phyloP scores from a whole-genome alignment of 1,140 invertebrate genomes.

The Heterodera schachtii region DNA sequence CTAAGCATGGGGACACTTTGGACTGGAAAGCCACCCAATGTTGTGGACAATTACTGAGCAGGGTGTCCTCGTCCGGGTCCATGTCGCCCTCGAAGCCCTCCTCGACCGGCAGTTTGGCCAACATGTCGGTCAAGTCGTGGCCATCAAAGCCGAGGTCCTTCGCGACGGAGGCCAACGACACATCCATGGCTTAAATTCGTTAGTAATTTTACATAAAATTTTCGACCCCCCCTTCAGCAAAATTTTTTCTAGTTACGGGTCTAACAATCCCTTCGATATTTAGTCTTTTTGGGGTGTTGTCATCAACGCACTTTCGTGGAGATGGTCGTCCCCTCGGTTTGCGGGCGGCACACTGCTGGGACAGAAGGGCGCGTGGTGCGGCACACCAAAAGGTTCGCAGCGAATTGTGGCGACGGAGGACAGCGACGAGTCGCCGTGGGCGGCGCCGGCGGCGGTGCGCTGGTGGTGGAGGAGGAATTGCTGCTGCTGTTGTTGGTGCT shows the following conservation, averaged over 20 bases:
- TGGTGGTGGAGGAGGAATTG: no score
- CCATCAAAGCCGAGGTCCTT: constrained; percentile 46
- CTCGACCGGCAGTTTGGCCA: constrained; percentile 40
- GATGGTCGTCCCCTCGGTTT: neutral
- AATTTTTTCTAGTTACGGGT: no score
- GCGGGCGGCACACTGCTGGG: neutral
- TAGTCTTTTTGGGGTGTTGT: no score
- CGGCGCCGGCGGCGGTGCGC: no score
- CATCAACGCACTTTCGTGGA: neutral
- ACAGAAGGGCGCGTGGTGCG: neutral
- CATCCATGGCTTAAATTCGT: constrained; percentile 23
- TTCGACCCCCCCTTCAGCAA: no score
- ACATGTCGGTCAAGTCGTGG: constrained; percentile 45
- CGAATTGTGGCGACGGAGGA: neutral
- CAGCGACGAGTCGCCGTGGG: neutral
- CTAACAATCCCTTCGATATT: no score
- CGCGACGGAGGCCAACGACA: constrained; percentile 45
- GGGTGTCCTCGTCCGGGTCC: constrained; percentile 39
- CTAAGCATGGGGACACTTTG: neutral
- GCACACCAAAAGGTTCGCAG: neutral
- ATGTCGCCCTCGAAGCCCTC: constrained; percentile 40
- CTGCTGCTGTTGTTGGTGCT: no score
- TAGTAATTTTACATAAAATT: neutral
- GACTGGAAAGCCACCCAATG: no score
- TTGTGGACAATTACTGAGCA: constrained; percentile 20